Evolutionary conservation across 2,888 invertebrate species (phyloP), one percentile per base, ranked within the genome.

Genomic region (Aricia artaxerxes): DNA sequence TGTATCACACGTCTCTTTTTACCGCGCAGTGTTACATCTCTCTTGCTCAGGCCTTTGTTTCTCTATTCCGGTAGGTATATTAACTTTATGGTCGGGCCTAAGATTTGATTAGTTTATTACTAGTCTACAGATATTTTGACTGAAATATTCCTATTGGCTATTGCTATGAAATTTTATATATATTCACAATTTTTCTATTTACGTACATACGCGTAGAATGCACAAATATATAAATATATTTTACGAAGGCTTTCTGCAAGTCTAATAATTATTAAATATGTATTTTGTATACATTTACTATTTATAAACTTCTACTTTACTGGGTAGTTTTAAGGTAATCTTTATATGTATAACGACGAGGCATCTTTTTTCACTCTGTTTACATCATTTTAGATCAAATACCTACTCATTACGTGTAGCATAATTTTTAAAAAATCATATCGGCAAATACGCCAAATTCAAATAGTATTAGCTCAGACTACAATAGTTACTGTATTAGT

Each of bases 201-300:
- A 44, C 7, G 40, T 73, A 73, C 6, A 57, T 16, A 57, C 4
- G 4, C 4, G 57, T 57, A 57, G 44, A 73, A 9, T 44, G 73
- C 73, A 73, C 73, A 73, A 24, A 24, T 24, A 24, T 24, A 24
- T 24, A 24, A 73, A 44, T 44, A n/a, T n/a, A 44, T 40, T 73
- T 73, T 73, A 73, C 73, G 6, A 24, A 73, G 40, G 73, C 73
- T 73, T 73, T 40, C 44, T 44, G 44, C 44, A 44, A 44, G 9
- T 73, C 49, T 53, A 53, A 44, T 75, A 44, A 35, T 35, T 24
- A 24, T 24, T 24, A 24, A 24, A 44, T 44, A 49, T 75, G 75
- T 75, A 75, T 75, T 75, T 75, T 75, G 75, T 75, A 75, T 31
- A 75, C 49, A 31, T 75, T 53, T 75, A 75, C 75, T 31, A 5